phyloP scores from a whole-genome alignment of 2,113 vertebrate species.

The Clupea harengus region DNA sequence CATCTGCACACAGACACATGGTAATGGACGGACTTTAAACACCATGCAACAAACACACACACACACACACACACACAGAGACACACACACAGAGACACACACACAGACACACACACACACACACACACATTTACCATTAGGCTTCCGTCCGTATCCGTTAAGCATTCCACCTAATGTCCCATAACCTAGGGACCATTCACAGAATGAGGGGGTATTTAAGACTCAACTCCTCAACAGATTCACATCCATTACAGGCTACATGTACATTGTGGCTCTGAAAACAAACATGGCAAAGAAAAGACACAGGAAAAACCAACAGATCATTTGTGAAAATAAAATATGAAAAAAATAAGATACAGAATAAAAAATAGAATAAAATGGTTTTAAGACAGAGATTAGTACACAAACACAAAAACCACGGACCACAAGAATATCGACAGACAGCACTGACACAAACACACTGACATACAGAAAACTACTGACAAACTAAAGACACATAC shows the following conservation, averaged over 20 bases:
- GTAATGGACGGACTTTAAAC: neutral
- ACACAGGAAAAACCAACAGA: too few relatives aligned
- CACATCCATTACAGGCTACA: neutral
- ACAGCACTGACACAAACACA: neutral
- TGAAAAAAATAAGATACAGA: neutral
- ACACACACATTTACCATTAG: constrained; percentile 40
- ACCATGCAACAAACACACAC: neutral
- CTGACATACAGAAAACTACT: neutral
- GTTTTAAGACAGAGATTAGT: neutral
- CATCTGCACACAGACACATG: neutral
- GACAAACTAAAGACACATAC: too few relatives aligned
- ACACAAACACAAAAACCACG: neutral
- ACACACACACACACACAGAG: too few relatives aligned
- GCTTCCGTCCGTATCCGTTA: constrained; percentile 42
- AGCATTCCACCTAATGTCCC: constrained; percentile 45
- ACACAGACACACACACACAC: neutral
- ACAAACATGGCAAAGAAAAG: too few relatives aligned
- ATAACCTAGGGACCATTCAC: constrained; percentile 37
- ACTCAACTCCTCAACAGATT: neutral
- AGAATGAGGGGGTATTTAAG: neutral
- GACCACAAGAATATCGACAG: neutral
- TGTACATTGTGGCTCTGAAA: too few relatives aligned
- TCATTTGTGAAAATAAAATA: neutral
- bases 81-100: neutral
- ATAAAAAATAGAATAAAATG: neutral